Conservation (phyloP, 2,797 vertebrate genomes). For the Xenopus petersii region DNA sequence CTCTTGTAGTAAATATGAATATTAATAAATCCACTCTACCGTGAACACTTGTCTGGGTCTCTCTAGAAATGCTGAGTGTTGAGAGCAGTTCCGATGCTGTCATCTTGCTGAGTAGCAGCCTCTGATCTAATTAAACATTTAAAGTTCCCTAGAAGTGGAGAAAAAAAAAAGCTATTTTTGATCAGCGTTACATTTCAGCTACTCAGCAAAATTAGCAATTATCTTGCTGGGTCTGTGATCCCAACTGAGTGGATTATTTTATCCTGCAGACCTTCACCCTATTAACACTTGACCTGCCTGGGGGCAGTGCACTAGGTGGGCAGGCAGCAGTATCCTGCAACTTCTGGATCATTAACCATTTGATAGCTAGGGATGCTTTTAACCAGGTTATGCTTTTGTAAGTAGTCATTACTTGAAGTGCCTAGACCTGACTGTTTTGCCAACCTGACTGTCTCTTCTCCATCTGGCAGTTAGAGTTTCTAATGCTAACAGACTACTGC, state of each 20-base stretch:
- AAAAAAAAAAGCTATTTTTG: conserved; percentile 17
- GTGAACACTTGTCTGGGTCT: neutral
- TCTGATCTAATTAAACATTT: conserved; percentile 45
- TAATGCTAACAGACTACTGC: too few species aligned
- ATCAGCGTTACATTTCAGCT: conserved; percentile 14
- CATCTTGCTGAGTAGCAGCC: conserved; percentile 28
- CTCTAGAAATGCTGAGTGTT: conserved; percentile 25
- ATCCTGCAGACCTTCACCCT: conserved; percentile 3
- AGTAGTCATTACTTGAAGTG: too few species aligned
- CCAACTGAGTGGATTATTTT: neutral
- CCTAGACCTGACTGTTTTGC: too few species aligned
- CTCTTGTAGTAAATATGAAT: too few species aligned
- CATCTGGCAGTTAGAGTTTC: too few species aligned
- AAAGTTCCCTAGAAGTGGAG: conserved; percentile 22
- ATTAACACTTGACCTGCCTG: conserved; percentile 1
- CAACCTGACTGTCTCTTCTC: too few species aligned
- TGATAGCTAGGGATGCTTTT: too few species aligned
- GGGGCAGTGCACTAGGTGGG: neutral
- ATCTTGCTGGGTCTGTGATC: neutral
- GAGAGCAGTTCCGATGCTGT: neutral
- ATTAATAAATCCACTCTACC: too few species aligned
- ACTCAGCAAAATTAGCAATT: conserved; percentile 27
- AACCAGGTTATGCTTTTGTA: too few species aligned
- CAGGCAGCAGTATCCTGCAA: too few species aligned
- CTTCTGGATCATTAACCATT: too few species aligned